Evolutionary conservation across 2,888 invertebrate genomes (phyloP).

Genomic region (Agrotis ipsilon): DNA sequence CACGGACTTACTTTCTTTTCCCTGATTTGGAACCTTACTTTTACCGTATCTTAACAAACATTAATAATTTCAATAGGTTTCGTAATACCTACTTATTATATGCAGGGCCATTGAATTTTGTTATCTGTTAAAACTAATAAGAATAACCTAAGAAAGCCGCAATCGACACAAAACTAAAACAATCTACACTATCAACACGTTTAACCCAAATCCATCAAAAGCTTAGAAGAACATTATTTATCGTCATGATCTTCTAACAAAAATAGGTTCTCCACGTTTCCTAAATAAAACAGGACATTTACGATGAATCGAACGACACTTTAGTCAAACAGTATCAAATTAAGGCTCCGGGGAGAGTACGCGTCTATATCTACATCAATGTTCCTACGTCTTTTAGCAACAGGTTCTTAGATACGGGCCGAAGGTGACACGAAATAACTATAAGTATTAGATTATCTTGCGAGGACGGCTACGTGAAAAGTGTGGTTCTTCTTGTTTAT

Average conservation of each 20-base stretch:
- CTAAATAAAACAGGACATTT: conserved; percentile 57
- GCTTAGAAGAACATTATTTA: conserved; percentile 33
- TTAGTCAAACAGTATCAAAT: conserved; percentile 78
- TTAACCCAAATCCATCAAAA: conserved; percentile 27
- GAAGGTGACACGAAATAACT: conserved; percentile 60
- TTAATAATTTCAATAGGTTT: neutral
- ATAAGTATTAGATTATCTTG: conserved; percentile 51
- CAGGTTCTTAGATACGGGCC: conserved; percentile 82
- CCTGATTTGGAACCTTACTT: too few species aligned
- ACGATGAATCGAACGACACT: conserved; percentile 70
- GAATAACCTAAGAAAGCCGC: neutral
- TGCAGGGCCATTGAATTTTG: neutral
- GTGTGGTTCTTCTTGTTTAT: conserved; percentile 5
- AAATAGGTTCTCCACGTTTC: conserved; percentile 40
- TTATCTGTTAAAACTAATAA: neutral
- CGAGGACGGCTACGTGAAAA: conserved; percentile 17
- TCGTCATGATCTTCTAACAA: conserved; percentile 28
- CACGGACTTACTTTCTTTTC: too few species aligned
- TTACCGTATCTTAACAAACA: too few species aligned
- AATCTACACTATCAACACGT: conserved; percentile 13
- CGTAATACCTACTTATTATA: neutral
- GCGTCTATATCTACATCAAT: conserved; percentile 64
- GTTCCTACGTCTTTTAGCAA: conserved; percentile 75
- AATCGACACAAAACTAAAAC: neutral
- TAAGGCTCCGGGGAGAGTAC: conserved; percentile 71